A percentile compares a stretch with the other conserved stretches of the same genome.
These are phyloP conservation scores for Onychorhynchus coronatus DNA, from an alignment of 2,113 vertebrate species.

Conservation along the genomic window DNA sequence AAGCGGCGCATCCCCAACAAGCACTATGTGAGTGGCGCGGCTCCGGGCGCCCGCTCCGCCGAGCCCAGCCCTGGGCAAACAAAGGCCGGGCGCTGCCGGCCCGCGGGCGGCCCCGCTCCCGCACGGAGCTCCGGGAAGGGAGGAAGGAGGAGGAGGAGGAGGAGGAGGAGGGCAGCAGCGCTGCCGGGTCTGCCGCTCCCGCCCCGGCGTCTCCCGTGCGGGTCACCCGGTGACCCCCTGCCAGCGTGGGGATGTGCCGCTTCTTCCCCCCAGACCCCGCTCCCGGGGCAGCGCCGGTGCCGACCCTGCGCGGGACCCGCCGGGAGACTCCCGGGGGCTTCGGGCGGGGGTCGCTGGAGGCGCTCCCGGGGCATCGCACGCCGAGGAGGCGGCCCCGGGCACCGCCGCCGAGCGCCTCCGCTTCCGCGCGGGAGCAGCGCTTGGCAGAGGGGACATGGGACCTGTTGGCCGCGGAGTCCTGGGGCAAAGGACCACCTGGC, in stretches of 20 bases:
- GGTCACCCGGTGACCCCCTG: background rate
- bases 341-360: background rate
- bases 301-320: background rate
- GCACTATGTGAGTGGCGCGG: slow-evolving; percentile 77
- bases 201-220: background rate
- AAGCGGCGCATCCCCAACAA: slow-evolving; percentile 82
- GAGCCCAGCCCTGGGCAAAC: background rate
- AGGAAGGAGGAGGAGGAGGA: background rate
- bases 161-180: background rate
- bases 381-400: background rate
- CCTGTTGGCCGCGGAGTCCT: background rate
- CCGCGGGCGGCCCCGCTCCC: background rate
- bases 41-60: background rate
- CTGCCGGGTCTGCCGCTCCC: background rate
- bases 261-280: too few species aligned
- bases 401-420: background rate
- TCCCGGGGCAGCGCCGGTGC: background rate
- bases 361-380: background rate
- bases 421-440: background rate
- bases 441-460: background rate
- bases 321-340: background rate
- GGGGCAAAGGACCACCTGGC: background rate
- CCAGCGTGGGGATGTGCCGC: background rate
- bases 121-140: background rate
- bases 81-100: slow-evolving; percentile 33